A percentile compares a stretch with the other conserved stretches of the same genome.
Conservation (phyloP, 2,113 vertebrate species). For the Scortum barcoo region DNA sequence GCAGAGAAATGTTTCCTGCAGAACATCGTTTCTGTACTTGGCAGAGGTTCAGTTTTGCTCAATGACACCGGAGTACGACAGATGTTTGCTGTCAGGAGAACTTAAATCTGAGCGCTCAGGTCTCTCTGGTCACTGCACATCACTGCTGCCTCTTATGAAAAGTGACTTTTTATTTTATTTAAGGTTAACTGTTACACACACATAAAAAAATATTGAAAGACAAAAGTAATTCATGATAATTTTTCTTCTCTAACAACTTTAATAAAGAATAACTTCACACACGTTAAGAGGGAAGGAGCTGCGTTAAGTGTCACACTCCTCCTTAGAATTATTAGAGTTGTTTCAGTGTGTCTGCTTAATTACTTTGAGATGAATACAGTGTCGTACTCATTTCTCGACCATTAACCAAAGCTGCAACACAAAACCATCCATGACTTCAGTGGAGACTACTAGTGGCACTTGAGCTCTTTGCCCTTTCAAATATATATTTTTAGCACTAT, state of each 20-base stretch:
- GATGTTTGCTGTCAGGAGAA: slow-evolving; percentile 26
- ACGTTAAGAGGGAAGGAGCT: not conserved
- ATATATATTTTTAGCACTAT: not conserved
- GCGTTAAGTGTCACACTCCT: not conserved
- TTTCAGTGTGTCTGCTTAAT: not conserved
- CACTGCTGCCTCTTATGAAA: not conserved
- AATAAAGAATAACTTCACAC: not conserved
- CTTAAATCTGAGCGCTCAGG: slow-evolving; percentile 7
- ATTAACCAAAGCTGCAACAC: not conserved
- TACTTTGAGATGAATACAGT: slow-evolving; percentile 5
- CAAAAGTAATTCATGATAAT: not conserved
- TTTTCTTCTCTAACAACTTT: not conserved
- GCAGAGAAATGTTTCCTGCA: not conserved
- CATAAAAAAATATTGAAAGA: not conserved
- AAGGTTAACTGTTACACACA: not conserved
- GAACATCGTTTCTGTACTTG: slow-evolving; percentile 7
- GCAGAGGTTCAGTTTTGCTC: slow-evolving; percentile 23
- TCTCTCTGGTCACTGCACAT: not conserved
- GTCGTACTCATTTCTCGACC: too few relatives aligned
- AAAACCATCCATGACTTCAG: not conserved
- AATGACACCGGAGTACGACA: not conserved
- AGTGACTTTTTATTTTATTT: not conserved
- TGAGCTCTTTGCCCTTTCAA: not conserved
- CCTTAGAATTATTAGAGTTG: not conserved
- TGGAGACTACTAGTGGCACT: not conserved